phyloP scores from a whole-genome alignment of 2,113 vertebrate genomes.

The Chloropsis hardwickii region DNA sequence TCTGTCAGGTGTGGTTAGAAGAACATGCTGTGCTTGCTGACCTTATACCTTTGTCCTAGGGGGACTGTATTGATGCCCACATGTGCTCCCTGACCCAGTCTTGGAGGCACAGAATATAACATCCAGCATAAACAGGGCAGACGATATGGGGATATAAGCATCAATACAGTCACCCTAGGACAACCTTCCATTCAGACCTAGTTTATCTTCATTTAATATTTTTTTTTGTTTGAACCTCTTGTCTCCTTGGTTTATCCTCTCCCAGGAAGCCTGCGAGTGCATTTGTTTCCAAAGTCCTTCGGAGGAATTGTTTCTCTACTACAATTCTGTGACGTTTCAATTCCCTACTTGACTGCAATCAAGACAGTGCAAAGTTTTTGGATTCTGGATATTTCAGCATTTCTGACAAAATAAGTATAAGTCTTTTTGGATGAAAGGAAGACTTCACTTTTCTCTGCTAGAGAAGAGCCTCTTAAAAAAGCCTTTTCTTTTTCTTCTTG shows the following conservation, averaged over 20 bases:
- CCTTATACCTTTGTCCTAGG: too few species aligned
- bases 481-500: neutral
- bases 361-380: neutral
- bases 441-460: neutral
- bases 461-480: neutral
- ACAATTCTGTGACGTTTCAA: fast-evolving
- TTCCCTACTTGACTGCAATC: neutral
- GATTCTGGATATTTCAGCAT: neutral
- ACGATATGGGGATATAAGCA: too few species aligned
- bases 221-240: neutral
- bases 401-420: neutral
- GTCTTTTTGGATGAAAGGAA: neutral
- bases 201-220: neutral
- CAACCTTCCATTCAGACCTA: neutral
- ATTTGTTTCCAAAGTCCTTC: neutral
- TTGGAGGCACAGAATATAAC: too few species aligned
- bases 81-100: too few species aligned
- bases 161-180: too few species aligned
- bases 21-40: neutral
- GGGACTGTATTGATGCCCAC: too few species aligned
- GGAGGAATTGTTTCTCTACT: neutral
- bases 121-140: too few species aligned
- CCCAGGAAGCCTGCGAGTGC: neutral
- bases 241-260: neutral
- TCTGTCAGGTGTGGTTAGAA: neutral